These are phyloP conservation scores for Phalanger gymnotis DNA, from an alignment of 2,797 vertebrate genomes.

Conservation along the genomic window DNA sequence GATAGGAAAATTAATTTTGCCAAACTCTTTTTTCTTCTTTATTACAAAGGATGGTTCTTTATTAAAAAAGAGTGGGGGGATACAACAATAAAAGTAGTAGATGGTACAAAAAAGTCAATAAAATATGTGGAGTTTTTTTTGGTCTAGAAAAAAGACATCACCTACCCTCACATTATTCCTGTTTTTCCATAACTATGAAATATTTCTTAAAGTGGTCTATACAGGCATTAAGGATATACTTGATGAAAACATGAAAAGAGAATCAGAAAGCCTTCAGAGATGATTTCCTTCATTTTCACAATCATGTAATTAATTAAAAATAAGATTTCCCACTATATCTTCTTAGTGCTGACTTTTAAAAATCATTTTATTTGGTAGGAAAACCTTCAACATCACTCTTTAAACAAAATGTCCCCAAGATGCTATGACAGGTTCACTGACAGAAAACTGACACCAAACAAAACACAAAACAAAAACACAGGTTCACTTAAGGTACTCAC, in stretches of 20 bases:
- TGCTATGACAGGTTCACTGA: neutral
- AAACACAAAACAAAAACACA: neutral
- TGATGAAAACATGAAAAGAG: neutral
- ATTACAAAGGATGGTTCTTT: neutral
- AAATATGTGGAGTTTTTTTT: neutral
- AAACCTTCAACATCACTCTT: neutral
- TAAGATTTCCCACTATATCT: neutral
- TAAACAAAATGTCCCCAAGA: neutral
- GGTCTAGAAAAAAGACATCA: neutral
- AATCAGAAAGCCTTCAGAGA: neutral
- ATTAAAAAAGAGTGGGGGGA: neutral
- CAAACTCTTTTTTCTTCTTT: neutral
- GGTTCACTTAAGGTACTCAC: neutral
- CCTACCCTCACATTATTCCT: neutral
- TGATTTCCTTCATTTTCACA: neutral
- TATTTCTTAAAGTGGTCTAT: neutral
- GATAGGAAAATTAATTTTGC: neutral
- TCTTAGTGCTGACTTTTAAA: neutral
- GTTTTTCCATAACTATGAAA: neutral
- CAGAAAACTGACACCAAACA: neutral
- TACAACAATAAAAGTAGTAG: neutral
- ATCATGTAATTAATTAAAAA: neutral
- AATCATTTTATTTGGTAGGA: neutral
- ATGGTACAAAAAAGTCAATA: neutral
- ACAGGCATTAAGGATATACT: neutral